Percentiles rank a stretch among this genome's conserved stretches.
These are phyloP conservation scores for Echinometra lucunter DNA, from an alignment of 53 echinoderm and acorn worm species.

Conservation along the genomic window DNA sequence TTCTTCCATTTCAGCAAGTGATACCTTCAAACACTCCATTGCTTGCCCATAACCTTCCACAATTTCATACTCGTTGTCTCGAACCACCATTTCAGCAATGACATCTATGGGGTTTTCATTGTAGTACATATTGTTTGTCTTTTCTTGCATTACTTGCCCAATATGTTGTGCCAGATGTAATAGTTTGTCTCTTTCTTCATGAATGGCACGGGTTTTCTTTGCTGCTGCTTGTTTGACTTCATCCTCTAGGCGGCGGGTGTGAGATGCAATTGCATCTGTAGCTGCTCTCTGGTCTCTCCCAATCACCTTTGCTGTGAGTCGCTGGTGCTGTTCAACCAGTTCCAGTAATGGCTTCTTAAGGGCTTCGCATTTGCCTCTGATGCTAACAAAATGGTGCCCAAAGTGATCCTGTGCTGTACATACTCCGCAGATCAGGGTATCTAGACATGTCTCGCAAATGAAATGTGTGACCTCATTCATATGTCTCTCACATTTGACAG, in stretches of 20 bases:
- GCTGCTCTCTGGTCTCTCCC: not conserved
- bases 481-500: slow-evolving; percentile 28
- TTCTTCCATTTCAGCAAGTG: slow-evolving; percentile 24
- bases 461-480: slow-evolving; percentile 27
- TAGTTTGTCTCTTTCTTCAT: slow-evolving; percentile 40
- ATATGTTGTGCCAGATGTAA: not conserved
- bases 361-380: slow-evolving; percentile 26
- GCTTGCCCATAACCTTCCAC: not conserved
- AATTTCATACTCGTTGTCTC: slow-evolving; percentile 65
- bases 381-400: slow-evolving; percentile 48
- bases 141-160: slow-evolving; percentile 26
- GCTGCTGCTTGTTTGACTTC: not conserved
- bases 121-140: slow-evolving; percentile 27
- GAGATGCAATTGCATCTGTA: not conserved
- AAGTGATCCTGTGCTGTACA: slow-evolving; percentile 41
- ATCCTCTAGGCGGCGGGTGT: not conserved
- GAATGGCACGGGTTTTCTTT: slow-evolving; percentile 10
- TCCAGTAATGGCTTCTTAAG: not conserved
- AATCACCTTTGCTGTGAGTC: not conserved
- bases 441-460: slow-evolving; percentile 41
- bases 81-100: slow-evolving; percentile 54
- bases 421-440: slow-evolving; percentile 44
- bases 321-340: slow-evolving; percentile 1
- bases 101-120: slow-evolving; percentile 54
- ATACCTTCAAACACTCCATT: not conserved